Evolutionary conservation across 1,140 invertebrate species (phyloP), one percentile per base, ranked within the genome.

Genomic region (Macrocentrus cingulum): DNA sequence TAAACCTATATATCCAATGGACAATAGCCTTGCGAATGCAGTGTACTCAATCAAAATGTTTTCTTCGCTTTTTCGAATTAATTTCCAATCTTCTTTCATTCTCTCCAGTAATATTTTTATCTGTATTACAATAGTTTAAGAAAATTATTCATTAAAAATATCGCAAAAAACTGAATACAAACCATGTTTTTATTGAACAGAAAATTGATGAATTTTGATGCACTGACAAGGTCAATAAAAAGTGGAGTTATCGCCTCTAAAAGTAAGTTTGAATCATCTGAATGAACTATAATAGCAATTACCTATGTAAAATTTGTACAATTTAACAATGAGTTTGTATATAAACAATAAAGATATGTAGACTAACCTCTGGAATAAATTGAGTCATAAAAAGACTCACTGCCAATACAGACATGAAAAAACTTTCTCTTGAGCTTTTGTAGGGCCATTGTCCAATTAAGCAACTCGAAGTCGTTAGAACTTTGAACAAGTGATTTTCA

Each of bases 401-500:
- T 7, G 34, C 5, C n/a, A 55, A 7, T 11, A 20, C 15, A 20
- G n/a, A 6, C 29, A 49, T n/a, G 7, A 23, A 13, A 15, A 22
- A 20, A n/a, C 44, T 49, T 15, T 23, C 9, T 5, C 7, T 16
- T 9, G 2, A 25, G 11, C 32, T 32, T 37, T 60, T 51, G 19
- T 42, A 54, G 1, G 51, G 58, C 58, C 58, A 60, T 50, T 42
- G 51, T 20, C 58, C 58, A 16, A 53, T 49, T 5, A 16, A 32
- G 11, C 22, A 11, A 18, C 20, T 39, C 2, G 50, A 54, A n/a
- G 5, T 60, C 52, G 48, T 22, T 22, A 18, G 22, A 6, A 55
- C 6, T 32, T 22, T 48, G 36, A 55, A 60, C 34, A 55, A 60
- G 19, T 23, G 34, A n/a, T 50, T 15, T 9, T 54, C 23, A 23